Evolutionary conservation across 1,140 invertebrate genomes (phyloP).

Genomic region (Ceratoteleas bidentatus): DNA sequence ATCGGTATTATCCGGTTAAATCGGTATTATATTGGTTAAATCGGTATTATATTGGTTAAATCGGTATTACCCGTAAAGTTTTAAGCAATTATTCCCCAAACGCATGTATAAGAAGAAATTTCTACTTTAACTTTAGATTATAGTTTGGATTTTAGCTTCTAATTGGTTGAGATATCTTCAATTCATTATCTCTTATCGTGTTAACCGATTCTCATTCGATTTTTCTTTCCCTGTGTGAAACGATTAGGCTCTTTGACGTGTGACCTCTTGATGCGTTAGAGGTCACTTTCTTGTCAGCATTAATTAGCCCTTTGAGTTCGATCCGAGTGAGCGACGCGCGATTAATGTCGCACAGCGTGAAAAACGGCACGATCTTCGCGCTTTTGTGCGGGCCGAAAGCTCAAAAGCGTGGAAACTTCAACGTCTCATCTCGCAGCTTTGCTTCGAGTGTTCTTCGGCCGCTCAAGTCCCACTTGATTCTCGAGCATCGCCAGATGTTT

Average conservation of each 20-base stretch:
- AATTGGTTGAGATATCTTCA: too few relatives aligned
- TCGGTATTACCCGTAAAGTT: too few relatives aligned
- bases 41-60: too few relatives aligned
- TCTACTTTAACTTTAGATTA: too few relatives aligned
- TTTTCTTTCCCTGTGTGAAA: too few relatives aligned
- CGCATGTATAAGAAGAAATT: too few relatives aligned
- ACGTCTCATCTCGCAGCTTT: constrained; percentile 68
- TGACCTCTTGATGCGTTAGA: background rate
- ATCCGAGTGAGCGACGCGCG: constrained; percentile 19
- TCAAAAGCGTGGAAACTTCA: constrained; percentile 76
- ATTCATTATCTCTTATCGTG: too few relatives aligned
- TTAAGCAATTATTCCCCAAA: too few relatives aligned
- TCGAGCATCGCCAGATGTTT: constrained; percentile 74
- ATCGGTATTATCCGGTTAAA: too few relatives aligned
- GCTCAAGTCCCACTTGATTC: constrained; percentile 73
- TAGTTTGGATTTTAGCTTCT: too few relatives aligned
- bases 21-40: too few relatives aligned
- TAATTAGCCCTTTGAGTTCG: constrained; percentile 42
- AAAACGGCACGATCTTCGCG: constrained; percentile 58
- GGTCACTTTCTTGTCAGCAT: background rate
- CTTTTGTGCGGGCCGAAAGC: constrained; percentile 63
- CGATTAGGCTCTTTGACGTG: background rate
- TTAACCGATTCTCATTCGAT: too few relatives aligned
- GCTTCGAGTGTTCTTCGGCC: constrained; percentile 68
- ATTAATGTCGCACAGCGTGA: constrained; percentile 58